Base-by-base conservation (phyloP, 2,888 invertebrate species). In the Lypha dubia region DNA sequence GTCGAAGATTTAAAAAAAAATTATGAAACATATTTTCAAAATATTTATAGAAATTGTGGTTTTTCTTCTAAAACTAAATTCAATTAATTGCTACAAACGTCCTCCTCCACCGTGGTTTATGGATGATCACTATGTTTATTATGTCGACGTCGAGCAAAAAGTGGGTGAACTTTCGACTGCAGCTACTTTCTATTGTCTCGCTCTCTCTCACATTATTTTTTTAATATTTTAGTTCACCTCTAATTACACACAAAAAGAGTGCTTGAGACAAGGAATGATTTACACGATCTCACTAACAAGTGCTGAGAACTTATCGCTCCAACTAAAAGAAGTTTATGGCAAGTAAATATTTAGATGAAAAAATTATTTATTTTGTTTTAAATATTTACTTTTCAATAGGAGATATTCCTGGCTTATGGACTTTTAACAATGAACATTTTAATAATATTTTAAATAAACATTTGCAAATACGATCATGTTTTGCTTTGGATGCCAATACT, bases 41-140 rank as follows among this genome's bases (percentile, higher is more conserved):
- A 71, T 17, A n/a, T 65, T 56, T 17, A 24, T 74, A 51, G 11
- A 22, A 62, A 22, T 62, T 17, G 24, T 62, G 22, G 15, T 74
- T 74, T 51, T 62, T 38, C 17, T 38, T 13, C 6, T 62, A 24
- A 49, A 74, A 51, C 38, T 68, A 68, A 60, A 41, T 13, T 0
- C 15, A 32, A 77, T 51, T 49, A 32, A 51, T 41, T 49, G 60
- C n/a, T 15, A 0, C 2, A 68, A 60, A 38, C 46, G n/a, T n/a
- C n/a, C 13, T 22, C 32, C 22, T 6, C 58, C 35, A 3, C 58
- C 35, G 3, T 79, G 79, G 79, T 73, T 79, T 67, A 73, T 79
- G 53, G 17, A 73, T 17, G 46, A 58, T 44, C 9, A 68, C n/a
- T 68, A 62, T 15, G 38, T 77, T 9, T 77, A 77, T 22, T 70